phyloP scores from a whole-genome alignment of 2,888 invertebrate genomes.

The Leptura quadrifasciata region DNA sequence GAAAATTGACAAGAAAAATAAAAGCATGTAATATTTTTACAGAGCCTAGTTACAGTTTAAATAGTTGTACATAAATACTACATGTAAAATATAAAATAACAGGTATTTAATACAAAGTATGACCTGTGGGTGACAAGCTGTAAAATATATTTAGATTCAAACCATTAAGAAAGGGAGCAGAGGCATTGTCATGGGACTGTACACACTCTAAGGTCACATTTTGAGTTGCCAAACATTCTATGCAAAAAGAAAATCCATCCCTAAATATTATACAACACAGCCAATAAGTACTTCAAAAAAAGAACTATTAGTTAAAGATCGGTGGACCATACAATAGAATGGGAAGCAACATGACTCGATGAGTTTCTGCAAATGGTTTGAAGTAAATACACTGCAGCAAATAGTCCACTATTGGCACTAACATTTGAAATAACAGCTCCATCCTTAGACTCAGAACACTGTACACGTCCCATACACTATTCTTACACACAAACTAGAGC shows the following conservation, averaged over 20 bases:
- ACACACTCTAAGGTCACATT: conserved; percentile 35
- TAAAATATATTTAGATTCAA: conserved; percentile 64
- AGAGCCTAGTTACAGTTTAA: conserved; percentile 53
- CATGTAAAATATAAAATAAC: conserved; percentile 59
- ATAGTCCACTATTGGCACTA: conserved; percentile 70
- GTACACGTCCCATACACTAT: conserved; percentile 67
- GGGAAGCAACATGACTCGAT: conserved; percentile 49
- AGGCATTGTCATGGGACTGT: conserved; percentile 52
- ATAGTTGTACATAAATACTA: conserved; percentile 57
- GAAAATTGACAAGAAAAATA: conserved; percentile 35
- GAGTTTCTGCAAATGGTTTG: conserved; percentile 53
- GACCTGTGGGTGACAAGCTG: conserved; percentile 61
- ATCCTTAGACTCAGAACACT: conserved; percentile 65
- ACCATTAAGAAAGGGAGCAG: conserved; percentile 54
- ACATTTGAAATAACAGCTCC: conserved; percentile 66
- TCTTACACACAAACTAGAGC: conserved; percentile 67
- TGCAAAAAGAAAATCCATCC: conserved; percentile 43
- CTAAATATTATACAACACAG: conserved; percentile 63
- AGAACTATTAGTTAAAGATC: conserved; percentile 45
- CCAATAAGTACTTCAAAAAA: conserved; percentile 65
- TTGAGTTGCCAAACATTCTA: conserved; percentile 43
- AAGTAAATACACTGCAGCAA: conserved; percentile 62
- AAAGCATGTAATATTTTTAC: conserved; percentile 51
- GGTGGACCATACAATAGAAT: conserved; percentile 55
- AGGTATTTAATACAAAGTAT: conserved; percentile 59